phyloP scores from a whole-genome alignment of 2,113 vertebrate genomes.

The Colistium nudipinnis region DNA sequence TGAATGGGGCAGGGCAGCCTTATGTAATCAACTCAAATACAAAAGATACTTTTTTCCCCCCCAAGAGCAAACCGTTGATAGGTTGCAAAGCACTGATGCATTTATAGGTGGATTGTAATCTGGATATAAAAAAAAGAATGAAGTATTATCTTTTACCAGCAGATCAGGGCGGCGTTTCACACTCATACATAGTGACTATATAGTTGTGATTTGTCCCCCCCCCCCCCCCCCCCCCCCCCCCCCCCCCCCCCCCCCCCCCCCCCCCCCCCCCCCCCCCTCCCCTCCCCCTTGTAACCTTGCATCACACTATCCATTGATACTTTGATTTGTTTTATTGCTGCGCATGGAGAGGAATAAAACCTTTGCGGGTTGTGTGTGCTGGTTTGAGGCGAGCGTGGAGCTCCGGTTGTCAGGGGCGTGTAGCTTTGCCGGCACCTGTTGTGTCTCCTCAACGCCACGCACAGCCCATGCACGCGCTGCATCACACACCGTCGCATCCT shows the following conservation, averaged over 20 bases:
- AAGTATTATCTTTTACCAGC: neutral
- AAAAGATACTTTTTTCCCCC: neutral
- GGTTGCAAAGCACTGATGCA: neutral
- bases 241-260: no score
- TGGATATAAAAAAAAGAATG: neutral
- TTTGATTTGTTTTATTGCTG: no score
- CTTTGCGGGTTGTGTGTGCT: neutral
- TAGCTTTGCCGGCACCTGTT: constrained; percentile 66
- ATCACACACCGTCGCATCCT: constrained; percentile 32
- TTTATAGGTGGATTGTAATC: neutral
- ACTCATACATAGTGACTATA: neutral
- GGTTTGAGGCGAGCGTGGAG: neutral
- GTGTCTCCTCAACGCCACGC: constrained; percentile 37
- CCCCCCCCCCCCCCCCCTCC: no score
- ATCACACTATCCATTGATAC: no score
- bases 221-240: no score
- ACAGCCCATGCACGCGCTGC: neutral
- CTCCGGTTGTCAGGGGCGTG: neutral
- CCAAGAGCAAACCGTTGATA: neutral
- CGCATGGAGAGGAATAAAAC: no score
- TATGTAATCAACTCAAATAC: constrained; percentile 1
- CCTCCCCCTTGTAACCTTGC: no score
- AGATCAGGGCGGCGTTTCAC: neutral
- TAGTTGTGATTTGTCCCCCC: neutral
- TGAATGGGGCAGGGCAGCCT: neutral